Base-by-base conservation (phyloP, 2,888 invertebrate species). In the Bombylius major region DNA sequence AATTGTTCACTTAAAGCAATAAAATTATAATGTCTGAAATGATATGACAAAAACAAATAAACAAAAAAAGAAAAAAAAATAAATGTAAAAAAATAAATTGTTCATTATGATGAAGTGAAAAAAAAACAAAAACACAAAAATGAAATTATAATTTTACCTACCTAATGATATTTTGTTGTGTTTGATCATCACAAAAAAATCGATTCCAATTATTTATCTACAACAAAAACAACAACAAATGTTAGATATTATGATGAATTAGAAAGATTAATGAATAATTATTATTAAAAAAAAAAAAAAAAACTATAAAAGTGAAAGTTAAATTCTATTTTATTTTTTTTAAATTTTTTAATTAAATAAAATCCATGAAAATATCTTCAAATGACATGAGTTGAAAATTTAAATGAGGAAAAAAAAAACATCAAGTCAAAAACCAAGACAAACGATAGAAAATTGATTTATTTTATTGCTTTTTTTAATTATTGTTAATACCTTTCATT, bases 141-240 rank as follows among this genome's bases (percentile, higher is more conserved):
- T 23, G 23, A 23, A 23, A 23, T 23, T 32, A 32, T 7, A 47
- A 39, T 5, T n/a, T 4, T 64, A 69, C 76, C 62, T 82, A 83
- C 83, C 82, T 79, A 78, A 81, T 79, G 56, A 76, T 71, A 56
- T 76, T 72, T 65, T 75, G 74, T 56, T 67, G 63, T 65, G 77
- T 75, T 60, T 70, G 69, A 66, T 81, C 69, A 59, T 66, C 68
- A 65, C 65, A 77, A 59, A 79, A 70, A 59, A 69, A 62, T 62
- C 67, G 68, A 65, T 83, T 82, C 83, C 81, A 82, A 63, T 75
- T 75, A 69, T 80, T 78, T 75, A 83, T 81, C 84, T 83, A 81
- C 75, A 72, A 79, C 77, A 75, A 75, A 73, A 72, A 72, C 72
- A 70, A 71, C 73, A 70, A 72, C 71, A 73, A 65, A 71, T 63